phyloP scores from a whole-genome alignment of 2,797 vertebrate genomes.

The Dermochelys coriacea region DNA sequence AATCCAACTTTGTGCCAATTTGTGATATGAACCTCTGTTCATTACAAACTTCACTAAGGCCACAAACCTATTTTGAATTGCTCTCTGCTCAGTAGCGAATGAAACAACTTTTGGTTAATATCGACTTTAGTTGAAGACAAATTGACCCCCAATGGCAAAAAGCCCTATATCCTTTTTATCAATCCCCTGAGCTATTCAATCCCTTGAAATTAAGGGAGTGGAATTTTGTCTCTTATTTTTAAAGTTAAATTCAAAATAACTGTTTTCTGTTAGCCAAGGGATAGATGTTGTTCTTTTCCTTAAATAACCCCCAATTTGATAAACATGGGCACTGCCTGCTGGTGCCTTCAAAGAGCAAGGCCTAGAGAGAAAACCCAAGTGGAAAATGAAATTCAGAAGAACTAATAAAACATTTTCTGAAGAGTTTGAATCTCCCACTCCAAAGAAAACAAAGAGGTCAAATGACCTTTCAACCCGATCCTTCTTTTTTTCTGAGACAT shows the following conservation, averaged over 20 bases:
- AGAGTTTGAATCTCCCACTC: slow-evolving; percentile 74
- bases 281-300: slow-evolving; percentile 53
- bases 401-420: slow-evolving; percentile 78
- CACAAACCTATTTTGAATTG: not conserved
- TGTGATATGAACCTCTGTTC: fast-evolving
- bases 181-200: not conserved
- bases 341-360: slow-evolving; percentile 62
- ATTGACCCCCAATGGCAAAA: not conserved
- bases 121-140: not conserved
- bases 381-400: slow-evolving; percentile 74
- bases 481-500: slow-evolving; percentile 69
- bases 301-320: slow-evolving; percentile 67
- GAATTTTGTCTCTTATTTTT: not conserved
- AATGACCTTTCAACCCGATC: slow-evolving; percentile 77
- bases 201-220: not conserved
- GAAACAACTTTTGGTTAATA: not conserved
- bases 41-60: not conserved
- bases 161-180: slow-evolving; percentile 5
- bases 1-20: not conserved
- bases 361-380: slow-evolving; percentile 67
- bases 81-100: not conserved
- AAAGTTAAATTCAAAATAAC: slow-evolving; percentile 25
- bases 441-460: slow-evolving; percentile 80
- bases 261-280: slow-evolving; percentile 36
- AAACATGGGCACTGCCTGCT: slow-evolving; percentile 48